These are phyloP conservation scores for Catocala nupta DNA, from an alignment of 2,888 invertebrate genomes.

Conservation along the genomic window DNA sequence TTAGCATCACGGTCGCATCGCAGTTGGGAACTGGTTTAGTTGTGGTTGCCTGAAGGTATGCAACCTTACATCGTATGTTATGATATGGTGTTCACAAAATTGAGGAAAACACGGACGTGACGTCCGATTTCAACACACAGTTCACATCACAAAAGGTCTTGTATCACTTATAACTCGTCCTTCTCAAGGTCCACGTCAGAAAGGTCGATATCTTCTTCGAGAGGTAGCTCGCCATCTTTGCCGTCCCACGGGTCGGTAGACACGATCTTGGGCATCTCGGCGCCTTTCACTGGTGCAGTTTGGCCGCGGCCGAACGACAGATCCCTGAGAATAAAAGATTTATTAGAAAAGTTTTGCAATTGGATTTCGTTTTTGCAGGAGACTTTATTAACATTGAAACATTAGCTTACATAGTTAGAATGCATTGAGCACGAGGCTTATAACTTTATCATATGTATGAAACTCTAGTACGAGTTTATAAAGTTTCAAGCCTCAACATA, in stretches of 20 bases:
- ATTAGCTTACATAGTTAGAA: no score
- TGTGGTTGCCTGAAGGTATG: no score
- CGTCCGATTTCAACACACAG: slow-evolving; percentile 4
- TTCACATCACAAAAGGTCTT: slow-evolving; percentile 17
- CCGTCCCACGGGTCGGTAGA: slow-evolving; percentile 96
- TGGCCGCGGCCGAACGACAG: slow-evolving; percentile 97
- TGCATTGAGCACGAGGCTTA: no score
- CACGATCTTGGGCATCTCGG: slow-evolving; percentile 91
- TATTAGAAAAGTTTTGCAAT: not conserved
- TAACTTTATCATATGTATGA: no score
- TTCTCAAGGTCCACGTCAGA: slow-evolving; percentile 95
- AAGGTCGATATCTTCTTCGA: slow-evolving; percentile 96
- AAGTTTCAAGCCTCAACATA: no score
- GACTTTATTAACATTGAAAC: no score
- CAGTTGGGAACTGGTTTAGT: no score
- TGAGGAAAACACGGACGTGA: not conserved
- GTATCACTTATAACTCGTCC: slow-evolving; percentile 89
- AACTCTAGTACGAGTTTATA: no score
- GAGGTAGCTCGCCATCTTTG: slow-evolving; percentile 95
- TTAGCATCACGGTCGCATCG: no score
- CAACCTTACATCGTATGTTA: not conserved
- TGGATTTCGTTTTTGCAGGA: no score
- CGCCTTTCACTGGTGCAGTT: slow-evolving; percentile 95
- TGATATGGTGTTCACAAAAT: slow-evolving; percentile 34
- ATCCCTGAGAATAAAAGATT: slow-evolving; percentile 86